Conservation (phyloP, 2,888 invertebrate genomes). For the Barypeithes pellucidus region DNA sequence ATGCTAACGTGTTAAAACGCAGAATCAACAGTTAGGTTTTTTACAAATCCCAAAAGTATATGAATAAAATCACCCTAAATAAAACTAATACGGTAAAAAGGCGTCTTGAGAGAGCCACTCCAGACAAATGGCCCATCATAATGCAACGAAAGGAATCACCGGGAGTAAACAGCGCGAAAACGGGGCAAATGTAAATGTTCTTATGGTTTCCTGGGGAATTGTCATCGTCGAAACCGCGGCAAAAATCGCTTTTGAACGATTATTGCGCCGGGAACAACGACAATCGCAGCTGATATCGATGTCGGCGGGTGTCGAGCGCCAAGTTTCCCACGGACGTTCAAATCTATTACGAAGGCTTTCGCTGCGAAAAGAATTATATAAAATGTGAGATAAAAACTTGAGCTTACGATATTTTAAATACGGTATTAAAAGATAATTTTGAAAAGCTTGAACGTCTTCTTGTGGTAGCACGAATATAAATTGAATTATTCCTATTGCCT, state of each 20-base stretch:
- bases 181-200: constrained; percentile 59
- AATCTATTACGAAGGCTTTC: constrained; percentile 44
- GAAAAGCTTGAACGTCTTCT: constrained; percentile 12
- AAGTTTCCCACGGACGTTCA: constrained; percentile 44
- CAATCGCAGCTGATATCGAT: constrained; percentile 49
- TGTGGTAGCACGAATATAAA: neutral
- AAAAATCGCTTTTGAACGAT: constrained; percentile 57
- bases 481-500: neutral
- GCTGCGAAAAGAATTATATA: constrained; percentile 37
- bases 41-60: constrained; percentile 9
- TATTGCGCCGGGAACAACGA: constrained; percentile 52
- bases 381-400: constrained; percentile 32
- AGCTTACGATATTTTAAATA: constrained; percentile 20
- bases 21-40: constrained; percentile 31
- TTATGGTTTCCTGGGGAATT: constrained; percentile 51
- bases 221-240: constrained; percentile 53
- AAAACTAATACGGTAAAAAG: constrained; percentile 40
- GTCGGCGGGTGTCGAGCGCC: constrained; percentile 43
- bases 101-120: constrained; percentile 42
- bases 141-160: constrained; percentile 54
- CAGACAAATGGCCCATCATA: constrained; percentile 45
- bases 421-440: constrained; percentile 24
- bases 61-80: constrained; percentile 35
- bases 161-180: constrained; percentile 58
- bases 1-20: neutral